Evolutionary conservation across 2,888 invertebrate genomes (phyloP), one percentile per base, ranked within the genome.

Genomic region (Dasysyrphus albostriatus): DNA sequence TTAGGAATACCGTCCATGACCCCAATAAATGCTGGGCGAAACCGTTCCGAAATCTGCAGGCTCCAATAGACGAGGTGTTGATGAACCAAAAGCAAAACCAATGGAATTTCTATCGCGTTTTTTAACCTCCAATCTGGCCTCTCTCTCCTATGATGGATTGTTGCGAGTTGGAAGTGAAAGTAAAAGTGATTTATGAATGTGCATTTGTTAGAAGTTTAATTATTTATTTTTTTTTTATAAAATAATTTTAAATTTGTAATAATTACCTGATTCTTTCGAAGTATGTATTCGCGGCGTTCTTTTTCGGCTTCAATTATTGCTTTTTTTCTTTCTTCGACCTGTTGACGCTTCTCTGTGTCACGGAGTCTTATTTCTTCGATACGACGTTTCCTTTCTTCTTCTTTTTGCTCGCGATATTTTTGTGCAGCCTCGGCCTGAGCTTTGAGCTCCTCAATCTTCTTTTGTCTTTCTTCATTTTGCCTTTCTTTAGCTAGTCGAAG

Each of bases 51-150:
- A 95, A 92, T 97, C 97, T 85, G 95, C 95, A 75, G 97, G 96
- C 92, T 97, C 97, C 90, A 97, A 94, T 94, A 97, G 95, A 88
- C 98, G 94, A 88, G 98, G 98, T 88, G 97, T 98, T 89, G 97
- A 98, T 90, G 97, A 98, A 83, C 98, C 98, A 93, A 98, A 98
- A 75, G 98, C 98, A 93, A 97, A 98, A 77, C 96, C 96, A 89
- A 94, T 94, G 88, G 95, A 95, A 91, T 95, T 95, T 90, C 96
- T 95, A 91, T 97, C 97, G 90, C 95, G 95, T 90, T 95, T 95
- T 92, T 96, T 96, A 72, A 96, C 94, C 92, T 97, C 97, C 90
- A 97, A 94, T 88, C 96, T 94, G 89, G 96, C 96, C 91, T 96
- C 96, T 89, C 97, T 94, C 92, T 97, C 97, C 93, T 93, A 1